A percentile compares a stretch with the other conserved stretches of the same genome.
phyloP scores from a whole-genome alignment of 1,140 invertebrate genomes.

The Augochlora pura region DNA sequence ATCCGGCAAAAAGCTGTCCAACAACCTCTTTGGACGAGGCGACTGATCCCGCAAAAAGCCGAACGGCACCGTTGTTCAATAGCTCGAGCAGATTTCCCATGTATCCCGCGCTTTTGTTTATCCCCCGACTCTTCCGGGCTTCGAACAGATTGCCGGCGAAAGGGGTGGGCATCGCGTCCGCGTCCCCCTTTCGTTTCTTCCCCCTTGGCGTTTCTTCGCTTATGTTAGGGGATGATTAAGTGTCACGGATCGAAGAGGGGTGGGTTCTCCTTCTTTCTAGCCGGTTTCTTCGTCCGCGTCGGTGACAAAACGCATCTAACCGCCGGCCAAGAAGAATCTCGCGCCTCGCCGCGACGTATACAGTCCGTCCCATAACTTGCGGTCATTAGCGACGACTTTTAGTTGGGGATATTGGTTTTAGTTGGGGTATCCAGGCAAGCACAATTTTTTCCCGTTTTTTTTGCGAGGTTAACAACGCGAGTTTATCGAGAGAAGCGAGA shows the following conservation, averaged over 20 bases:
- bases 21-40: background rate
- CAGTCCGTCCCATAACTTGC: no score
- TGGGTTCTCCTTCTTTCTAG: no score
- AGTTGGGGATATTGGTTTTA: no score
- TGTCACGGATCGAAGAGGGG: no score
- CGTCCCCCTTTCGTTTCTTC: no score
- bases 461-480: no score
- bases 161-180: no score
- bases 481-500: no score
- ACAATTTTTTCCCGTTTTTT: no score
- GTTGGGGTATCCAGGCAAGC: no score
- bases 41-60: background rate
- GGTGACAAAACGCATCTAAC: no score
- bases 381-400: no score
- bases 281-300: background rate
- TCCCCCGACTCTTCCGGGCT: background rate
- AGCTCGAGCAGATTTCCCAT: background rate
- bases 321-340: slow-evolving; percentile 2
- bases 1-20: background rate
- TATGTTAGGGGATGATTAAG: slow-evolving; percentile 9
- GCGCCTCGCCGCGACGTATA: background rate
- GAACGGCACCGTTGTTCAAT: background rate
- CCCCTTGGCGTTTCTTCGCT: background rate
- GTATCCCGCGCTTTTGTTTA: background rate
- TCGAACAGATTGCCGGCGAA: slow-evolving; percentile 1